Evolutionary conservation across 1,140 invertebrate genomes (phyloP).

Genomic region (Penaeus chinensis): DNA sequence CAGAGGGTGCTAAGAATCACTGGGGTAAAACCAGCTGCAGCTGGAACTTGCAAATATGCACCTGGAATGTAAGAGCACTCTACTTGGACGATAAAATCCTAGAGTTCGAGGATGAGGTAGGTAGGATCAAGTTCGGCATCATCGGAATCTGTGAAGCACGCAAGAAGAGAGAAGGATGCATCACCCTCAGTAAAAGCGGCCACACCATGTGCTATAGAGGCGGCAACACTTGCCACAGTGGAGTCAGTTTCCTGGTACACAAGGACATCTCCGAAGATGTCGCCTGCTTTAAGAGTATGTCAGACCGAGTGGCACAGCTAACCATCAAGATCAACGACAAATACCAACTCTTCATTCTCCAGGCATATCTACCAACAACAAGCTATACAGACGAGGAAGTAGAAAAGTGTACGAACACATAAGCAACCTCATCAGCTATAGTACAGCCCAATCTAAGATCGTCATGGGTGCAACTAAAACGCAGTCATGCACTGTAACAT

Average conservation of each 20-base stretch:
- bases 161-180: too few species aligned
- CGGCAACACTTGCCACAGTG: not conserved
- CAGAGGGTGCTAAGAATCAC: too few species aligned
- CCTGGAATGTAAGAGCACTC: too few species aligned
- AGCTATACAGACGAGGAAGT: not conserved
- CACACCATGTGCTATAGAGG: not conserved
- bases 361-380: not conserved
- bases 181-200: not conserved
- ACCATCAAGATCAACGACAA: slow-evolving; percentile 4
- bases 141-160: too few species aligned
- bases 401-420: slow-evolving; percentile 12
- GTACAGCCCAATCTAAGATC: not conserved
- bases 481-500: too few species aligned
- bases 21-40: too few species aligned
- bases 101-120: too few species aligned
- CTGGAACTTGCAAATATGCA: too few species aligned
- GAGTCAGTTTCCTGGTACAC: not conserved
- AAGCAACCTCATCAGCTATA: not conserved
- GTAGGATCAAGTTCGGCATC: too few species aligned
- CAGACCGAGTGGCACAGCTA: slow-evolving; percentile 3
- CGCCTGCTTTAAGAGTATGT: not conserved
- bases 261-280: slow-evolving; percentile 1
- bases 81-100: too few species aligned
- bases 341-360: not conserved
- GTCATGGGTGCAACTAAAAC: not conserved